Evolutionary conservation across 2,797 vertebrate species (phyloP).

Genomic region (Lagorchestes hirsutus): DNA sequence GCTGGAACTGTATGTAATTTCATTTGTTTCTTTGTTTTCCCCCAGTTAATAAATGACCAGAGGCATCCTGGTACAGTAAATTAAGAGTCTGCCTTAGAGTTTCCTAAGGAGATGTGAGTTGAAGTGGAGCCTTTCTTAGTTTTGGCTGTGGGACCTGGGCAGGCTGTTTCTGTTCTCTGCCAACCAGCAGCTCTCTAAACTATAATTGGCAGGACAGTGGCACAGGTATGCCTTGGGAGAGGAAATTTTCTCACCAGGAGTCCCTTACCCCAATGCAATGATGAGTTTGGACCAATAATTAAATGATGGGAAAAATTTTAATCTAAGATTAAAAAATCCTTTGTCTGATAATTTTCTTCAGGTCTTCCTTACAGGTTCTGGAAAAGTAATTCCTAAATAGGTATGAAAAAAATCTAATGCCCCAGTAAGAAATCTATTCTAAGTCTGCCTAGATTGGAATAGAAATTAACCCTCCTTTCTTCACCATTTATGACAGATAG

Average conservation of each 20-base stretch:
- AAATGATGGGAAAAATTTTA: slow-evolving; percentile 8
- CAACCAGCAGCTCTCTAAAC: neutral
- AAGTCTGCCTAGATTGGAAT: neutral
- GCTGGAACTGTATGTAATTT: neutral
- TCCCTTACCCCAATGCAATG: neutral
- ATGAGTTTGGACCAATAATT: neutral
- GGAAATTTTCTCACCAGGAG: neutral
- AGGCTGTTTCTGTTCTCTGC: neutral
- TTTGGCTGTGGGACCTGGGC: neutral
- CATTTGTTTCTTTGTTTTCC: neutral
- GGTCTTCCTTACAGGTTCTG: neutral
- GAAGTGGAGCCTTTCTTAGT: neutral
- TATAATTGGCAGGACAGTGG: neutral
- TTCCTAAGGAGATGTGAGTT: neutral
- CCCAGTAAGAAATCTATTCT: neutral
- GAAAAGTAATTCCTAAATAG: neutral
- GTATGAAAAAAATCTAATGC: neutral
- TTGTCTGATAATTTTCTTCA: neutral
- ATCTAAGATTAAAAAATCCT: slow-evolving; percentile 20
- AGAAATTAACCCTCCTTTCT: neutral
- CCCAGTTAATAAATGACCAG: neutral
- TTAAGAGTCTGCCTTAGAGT: neutral
- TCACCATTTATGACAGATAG: neutral
- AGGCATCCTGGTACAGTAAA: neutral
- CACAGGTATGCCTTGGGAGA: neutral